Base-by-base conservation (phyloP, 2,797 vertebrate genomes). In the Xiphorhynchus erythropygius region DNA sequence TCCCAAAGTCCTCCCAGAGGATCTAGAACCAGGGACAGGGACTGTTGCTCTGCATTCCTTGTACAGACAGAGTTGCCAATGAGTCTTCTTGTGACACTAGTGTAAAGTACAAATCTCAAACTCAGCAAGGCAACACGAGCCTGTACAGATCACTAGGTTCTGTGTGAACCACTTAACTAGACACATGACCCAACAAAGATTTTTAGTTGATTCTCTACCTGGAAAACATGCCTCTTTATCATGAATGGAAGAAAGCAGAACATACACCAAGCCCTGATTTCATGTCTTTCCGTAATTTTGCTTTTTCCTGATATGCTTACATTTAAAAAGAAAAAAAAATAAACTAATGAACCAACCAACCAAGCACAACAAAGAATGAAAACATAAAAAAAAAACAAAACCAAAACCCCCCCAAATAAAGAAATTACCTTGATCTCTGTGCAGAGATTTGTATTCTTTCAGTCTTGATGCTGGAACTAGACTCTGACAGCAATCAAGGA, bases 1-100 rank as follows among this genome's bases (percentile, higher is more conserved):
- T 89, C 24, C 71, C 64, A 60, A 87, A 90, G 73, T 60, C 85
- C 67, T 79, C 87, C 92, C 89, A 94, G 87, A 93, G 87, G 94
- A 87, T 90, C 79, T 86, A 93, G 94, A 93, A 91, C 65, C 55
- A 73, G 87, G 35, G 80, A 78, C 44, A 64, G 53, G 27, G 73
- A 30, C 28, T 57, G 23, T 24, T 78, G 33, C 13, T 77, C 39
- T 63, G 50, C 49, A 47, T 85, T 91, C 62, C 21, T 84, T 52
- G 23, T 42, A 44, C 11, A 89, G 33, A 55, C 15, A 41, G 64
- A 77, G 13, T 8, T 91, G 37, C 28, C 79, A 80, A 5, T 52
- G 39, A 89, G 28, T 55, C 25, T 37, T 78, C 42, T 47, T 85
- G n/a, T 44, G 37, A 35, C 6, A 6, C 33, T 53, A 39, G 6